A percentile compares a stretch with the other conserved stretches of the same genome.
Evolutionary conservation across 2,113 vertebrate species (phyloP).

Genomic region (Oreocharis arfaki): DNA sequence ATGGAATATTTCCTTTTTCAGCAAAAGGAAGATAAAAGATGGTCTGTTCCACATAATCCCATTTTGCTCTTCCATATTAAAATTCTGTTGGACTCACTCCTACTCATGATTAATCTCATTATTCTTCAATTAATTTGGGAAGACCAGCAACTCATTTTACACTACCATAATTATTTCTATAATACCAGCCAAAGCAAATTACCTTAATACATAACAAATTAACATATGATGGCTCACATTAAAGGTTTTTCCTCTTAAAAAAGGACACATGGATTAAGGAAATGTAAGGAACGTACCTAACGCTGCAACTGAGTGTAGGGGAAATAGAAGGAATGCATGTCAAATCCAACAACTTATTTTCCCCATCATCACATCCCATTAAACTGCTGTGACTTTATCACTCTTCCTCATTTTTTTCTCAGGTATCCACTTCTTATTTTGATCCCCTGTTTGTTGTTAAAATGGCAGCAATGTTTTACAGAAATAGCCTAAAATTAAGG

Average conservation of each 20-base stretch:
- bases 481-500: slow-evolving; percentile 33
- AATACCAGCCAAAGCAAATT: slow-evolving; percentile 6
- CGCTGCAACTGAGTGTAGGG: background rate
- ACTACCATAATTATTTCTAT: background rate
- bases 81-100: background rate
- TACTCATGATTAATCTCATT: background rate
- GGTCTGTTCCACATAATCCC: background rate
- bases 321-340: background rate
- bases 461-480: slow-evolving; percentile 9
- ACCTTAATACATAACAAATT: slow-evolving; percentile 14
- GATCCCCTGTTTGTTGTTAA: background rate
- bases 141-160: slow-evolving; percentile 2
- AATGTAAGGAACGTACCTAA: background rate
- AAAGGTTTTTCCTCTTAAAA: background rate
- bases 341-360: background rate
- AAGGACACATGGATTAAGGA: background rate
- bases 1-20: background rate
- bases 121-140: slow-evolving; percentile 9
- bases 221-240: background rate
- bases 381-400: background rate
- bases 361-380: slow-evolving; percentile 3
- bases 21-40: background rate
- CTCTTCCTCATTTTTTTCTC: background rate
- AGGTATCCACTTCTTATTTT: background rate
- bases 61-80: background rate